These are phyloP conservation scores for Mesodorylaimus sp. DNA, from an alignment of 2,888 invertebrate species.

Conservation along the genomic window DNA sequence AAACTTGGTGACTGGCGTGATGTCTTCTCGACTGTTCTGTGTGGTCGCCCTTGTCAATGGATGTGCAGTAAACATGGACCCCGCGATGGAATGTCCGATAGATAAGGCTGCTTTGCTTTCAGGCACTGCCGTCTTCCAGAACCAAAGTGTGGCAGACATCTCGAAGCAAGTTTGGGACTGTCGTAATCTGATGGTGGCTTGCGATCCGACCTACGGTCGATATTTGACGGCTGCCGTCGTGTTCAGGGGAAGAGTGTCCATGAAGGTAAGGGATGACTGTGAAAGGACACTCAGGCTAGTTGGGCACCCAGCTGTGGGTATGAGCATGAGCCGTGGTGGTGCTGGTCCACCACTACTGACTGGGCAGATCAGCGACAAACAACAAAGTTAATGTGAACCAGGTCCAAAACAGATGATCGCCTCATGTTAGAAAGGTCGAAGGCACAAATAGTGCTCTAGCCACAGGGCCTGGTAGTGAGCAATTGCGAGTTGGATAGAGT, in stretches of 20 bases:
- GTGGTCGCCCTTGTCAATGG: neutral
- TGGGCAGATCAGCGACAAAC: too few relatives aligned
- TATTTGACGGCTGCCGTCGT: conserved; percentile 45
- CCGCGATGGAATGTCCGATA: neutral
- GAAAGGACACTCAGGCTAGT: neutral
- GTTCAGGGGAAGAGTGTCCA: conserved; percentile 43
- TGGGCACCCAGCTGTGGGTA: neutral
- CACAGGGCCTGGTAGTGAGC: too few relatives aligned
- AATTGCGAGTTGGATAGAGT: too few relatives aligned
- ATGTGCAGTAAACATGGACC: neutral
- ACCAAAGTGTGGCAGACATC: conserved; percentile 53
- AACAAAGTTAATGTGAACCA: too few relatives aligned
- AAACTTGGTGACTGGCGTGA: too few relatives aligned
- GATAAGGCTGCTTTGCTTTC: neutral
- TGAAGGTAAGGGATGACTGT: conserved; percentile 50
- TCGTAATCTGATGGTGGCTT: conserved; percentile 37
- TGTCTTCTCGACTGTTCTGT: too few relatives aligned
- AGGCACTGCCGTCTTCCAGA: conserved; percentile 41
- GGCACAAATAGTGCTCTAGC: too few relatives aligned
- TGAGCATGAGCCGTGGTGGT: too few relatives aligned
- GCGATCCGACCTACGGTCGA: conserved; percentile 37
- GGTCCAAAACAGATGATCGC: too few relatives aligned
- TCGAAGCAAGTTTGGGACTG: conserved; percentile 49
- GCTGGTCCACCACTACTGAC: too few relatives aligned
- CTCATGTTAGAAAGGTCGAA: too few relatives aligned